Percentiles rank a stretch among this genome's conserved stretches.
Evolutionary conservation across 2,797 vertebrate species (phyloP).

Genomic region (Pterois miles): DNA sequence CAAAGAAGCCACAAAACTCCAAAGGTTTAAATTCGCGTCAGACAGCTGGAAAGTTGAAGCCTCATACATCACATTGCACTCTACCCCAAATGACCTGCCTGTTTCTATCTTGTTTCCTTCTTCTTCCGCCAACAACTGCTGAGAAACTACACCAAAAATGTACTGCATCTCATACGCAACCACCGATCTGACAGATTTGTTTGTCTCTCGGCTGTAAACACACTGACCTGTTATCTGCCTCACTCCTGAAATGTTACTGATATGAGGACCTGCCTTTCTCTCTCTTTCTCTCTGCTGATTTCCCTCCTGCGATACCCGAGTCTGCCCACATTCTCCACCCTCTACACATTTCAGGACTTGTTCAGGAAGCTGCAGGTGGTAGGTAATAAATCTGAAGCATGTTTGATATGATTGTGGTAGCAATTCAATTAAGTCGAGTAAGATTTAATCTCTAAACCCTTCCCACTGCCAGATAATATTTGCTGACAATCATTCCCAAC

Average conservation of each 20-base stretch:
- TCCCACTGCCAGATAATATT: constrained; percentile 25
- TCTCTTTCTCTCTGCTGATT: background rate
- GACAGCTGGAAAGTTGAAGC: background rate
- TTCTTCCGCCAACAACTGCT: background rate
- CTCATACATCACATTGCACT: constrained; percentile 14
- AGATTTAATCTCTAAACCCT: constrained; percentile 26
- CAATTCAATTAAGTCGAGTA: constrained; percentile 21
- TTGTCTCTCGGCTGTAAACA: constrained; percentile 25
- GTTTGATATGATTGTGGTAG: constrained; percentile 32
- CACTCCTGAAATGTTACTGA: constrained; percentile 1
- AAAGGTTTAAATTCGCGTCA: background rate
- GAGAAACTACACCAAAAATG: background rate
- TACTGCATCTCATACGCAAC: constrained; percentile 1
- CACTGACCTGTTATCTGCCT: background rate
- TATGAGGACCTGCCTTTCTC: background rate
- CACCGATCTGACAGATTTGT: background rate
- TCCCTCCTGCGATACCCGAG: background rate
- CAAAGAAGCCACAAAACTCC: background rate
- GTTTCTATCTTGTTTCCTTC: constrained; percentile 3
- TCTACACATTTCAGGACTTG: background rate
- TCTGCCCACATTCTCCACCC: background rate
- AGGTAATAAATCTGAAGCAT: constrained; percentile 38
- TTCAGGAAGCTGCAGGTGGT: constrained; percentile 14
- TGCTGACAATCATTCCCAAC: constrained; percentile 17
- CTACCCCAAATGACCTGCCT: constrained; percentile 1